Base-by-base conservation (phyloP, 2,888 invertebrate genomes). In the Pheosia gnoma region DNA sequence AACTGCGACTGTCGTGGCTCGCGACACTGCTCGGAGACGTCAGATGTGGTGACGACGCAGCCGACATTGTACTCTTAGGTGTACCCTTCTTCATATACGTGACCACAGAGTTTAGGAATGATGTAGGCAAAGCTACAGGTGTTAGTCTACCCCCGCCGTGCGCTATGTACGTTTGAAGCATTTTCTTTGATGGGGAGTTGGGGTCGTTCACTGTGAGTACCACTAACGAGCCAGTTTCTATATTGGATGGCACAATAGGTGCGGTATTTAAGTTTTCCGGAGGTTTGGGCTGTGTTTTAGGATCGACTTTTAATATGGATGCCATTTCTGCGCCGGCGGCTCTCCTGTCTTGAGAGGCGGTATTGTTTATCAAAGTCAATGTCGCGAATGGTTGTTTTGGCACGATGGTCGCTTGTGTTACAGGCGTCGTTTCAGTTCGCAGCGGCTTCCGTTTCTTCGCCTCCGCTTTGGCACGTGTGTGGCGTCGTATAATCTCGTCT, bases 91-190 rank as follows among this genome's bases (percentile, higher is more conserved):
- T 89, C 86, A 93, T 89, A 61, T 90, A 91, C 41, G 87, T 87
- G 0, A 92, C 88, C 0, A 93, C 89, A 0, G 90, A 90, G 74
- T 84, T 90, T 7, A 93, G 69, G 41, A 92, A 80, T 0, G 79
- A 83, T 0, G 89, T 67, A 0, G 91, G 89, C 8, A 93, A 78
- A 5, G 88, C 85, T 0, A 93, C 84, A 0, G 93, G 91, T 0
- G 88, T 86, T 4, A 93, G 66, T 59, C 82, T 79, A 0, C 91
- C 92, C 0, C 81, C 83, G 0, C 84, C 88, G 4, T 86, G 81
- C 0, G 92, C 87, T 59, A 93, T 88, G 65, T 93, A 93, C 0
- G 93, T 93, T 60, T 93, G 93, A 1, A 93, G 71, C 87, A 92
- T 91, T 63, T 92, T 91, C 70, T 91, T 91, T 0, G 90, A 79